Conservation (phyloP, 1,140 invertebrate genomes). For the Aricia agestis region DNA sequence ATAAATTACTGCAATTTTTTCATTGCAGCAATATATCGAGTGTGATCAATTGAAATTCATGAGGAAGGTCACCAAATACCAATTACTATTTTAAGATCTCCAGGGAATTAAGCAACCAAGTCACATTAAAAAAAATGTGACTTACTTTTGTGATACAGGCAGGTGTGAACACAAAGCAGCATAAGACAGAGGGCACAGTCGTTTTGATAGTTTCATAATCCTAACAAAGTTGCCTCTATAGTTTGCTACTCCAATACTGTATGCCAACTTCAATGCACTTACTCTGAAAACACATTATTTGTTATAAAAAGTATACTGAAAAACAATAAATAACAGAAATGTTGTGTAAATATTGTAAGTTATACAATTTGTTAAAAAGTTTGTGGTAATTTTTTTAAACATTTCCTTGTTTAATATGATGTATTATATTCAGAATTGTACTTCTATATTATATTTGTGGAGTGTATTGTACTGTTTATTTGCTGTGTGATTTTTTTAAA, state of each 20-base stretch:
- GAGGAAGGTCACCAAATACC: no score
- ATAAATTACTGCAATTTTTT: no score
- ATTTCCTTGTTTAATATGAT: no score
- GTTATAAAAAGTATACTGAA: background rate
- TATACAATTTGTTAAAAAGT: no score
- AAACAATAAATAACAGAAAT: background rate
- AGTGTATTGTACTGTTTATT: background rate
- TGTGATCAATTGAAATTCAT: no score
- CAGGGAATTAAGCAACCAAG: no score
- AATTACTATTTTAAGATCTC: no score
- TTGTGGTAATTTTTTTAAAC: no score
- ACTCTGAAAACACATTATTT: conserved; percentile 42
- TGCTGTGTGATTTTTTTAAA: background rate
- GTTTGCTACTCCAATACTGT: conserved; percentile 73
- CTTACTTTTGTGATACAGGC: conserved; percentile 50
- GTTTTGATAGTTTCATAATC: conserved; percentile 59
- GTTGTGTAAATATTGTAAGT: background rate
- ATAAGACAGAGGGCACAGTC: conserved; percentile 68
- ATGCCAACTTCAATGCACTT: conserved; percentile 40
- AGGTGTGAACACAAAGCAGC: conserved; percentile 49
- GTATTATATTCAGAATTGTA: no score
- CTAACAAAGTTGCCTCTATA: conserved; percentile 74
- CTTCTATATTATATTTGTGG: no score
- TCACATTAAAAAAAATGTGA: no score
- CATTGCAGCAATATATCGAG: no score